Evolutionary conservation across 1,140 invertebrate species (phyloP).

Genomic region (Drosophila obscura): DNA sequence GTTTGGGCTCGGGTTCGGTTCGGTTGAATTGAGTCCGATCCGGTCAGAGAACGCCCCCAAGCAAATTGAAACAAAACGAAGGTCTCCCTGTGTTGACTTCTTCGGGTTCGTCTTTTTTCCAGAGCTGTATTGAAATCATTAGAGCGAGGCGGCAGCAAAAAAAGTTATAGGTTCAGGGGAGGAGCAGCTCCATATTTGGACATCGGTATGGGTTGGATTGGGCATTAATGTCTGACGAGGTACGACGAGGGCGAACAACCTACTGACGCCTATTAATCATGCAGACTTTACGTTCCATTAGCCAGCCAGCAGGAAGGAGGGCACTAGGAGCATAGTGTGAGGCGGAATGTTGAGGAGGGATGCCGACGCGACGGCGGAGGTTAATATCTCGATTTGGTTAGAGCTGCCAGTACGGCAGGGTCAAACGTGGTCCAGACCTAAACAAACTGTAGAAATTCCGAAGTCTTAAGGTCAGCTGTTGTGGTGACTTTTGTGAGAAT

Average conservation of each 20-base stretch:
- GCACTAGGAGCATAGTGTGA: neutral
- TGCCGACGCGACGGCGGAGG: slow-evolving; percentile 29
- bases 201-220: slow-evolving; percentile 3
- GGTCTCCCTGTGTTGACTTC: slow-evolving; percentile 30
- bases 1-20: slow-evolving; percentile 13
- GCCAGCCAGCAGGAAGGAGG: slow-evolving; percentile 58
- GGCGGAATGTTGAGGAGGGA: neutral
- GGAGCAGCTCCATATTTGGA: slow-evolving; percentile 6
- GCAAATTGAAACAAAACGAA: slow-evolving; percentile 77
- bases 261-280: slow-evolving; percentile 80
- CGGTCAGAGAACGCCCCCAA: slow-evolving; percentile 45
- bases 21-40: slow-evolving; percentile 32
- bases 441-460: slow-evolving; percentile 6
- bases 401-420: slow-evolving; percentile 17
- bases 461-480: neutral
- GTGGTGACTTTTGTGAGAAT: no score
- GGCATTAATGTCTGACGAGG: slow-evolving; percentile 71
- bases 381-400: slow-evolving; percentile 26
- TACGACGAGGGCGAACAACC: slow-evolving; percentile 54
- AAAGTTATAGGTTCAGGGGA: neutral
- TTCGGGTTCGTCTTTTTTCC: slow-evolving; percentile 41
- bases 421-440: slow-evolving; percentile 15
- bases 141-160: slow-evolving; percentile 53
- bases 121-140: slow-evolving; percentile 76
- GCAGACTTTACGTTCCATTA: slow-evolving; percentile 80